Conservation (phyloP, 2,888 invertebrate genomes). For the Stegophylla sp. region DNA sequence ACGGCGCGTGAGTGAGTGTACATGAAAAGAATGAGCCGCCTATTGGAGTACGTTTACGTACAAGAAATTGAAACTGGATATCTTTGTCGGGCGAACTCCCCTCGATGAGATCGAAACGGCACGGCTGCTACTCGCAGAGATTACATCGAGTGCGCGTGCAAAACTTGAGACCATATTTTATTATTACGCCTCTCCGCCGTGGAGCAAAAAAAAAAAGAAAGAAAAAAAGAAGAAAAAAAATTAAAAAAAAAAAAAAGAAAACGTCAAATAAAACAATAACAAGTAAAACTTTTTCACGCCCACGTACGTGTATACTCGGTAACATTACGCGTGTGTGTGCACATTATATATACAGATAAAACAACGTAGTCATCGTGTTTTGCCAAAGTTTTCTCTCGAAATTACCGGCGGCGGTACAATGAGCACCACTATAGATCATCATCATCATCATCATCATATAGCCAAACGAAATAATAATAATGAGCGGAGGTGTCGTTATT, state of each 20-base stretch:
- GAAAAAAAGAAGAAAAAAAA: too few relatives aligned
- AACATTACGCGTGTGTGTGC: too few relatives aligned
- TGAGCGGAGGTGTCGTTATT: neutral
- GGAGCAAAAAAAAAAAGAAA: too few relatives aligned
- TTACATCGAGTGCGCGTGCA: neutral
- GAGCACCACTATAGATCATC: too few relatives aligned
- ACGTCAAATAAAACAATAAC: neutral
- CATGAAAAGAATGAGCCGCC: too few relatives aligned
- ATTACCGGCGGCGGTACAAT: neutral
- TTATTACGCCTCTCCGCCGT: too few relatives aligned
- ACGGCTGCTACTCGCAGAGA: neutral
- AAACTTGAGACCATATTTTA: too few relatives aligned
- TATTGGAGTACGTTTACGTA: neutral
- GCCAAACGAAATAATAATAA: neutral
- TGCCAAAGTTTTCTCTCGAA: neutral
- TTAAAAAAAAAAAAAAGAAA: too few relatives aligned
- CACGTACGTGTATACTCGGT: too few relatives aligned
- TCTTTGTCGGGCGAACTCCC: neutral
- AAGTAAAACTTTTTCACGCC: neutral
- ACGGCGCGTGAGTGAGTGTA: too few relatives aligned
- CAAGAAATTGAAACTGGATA: neutral
- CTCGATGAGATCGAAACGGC: neutral
- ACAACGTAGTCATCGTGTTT: neutral
- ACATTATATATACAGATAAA: too few relatives aligned
- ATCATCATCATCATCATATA: too few relatives aligned